Base-by-base conservation (phyloP, 2,113 vertebrate genomes). In the Calonectris borealis region DNA sequence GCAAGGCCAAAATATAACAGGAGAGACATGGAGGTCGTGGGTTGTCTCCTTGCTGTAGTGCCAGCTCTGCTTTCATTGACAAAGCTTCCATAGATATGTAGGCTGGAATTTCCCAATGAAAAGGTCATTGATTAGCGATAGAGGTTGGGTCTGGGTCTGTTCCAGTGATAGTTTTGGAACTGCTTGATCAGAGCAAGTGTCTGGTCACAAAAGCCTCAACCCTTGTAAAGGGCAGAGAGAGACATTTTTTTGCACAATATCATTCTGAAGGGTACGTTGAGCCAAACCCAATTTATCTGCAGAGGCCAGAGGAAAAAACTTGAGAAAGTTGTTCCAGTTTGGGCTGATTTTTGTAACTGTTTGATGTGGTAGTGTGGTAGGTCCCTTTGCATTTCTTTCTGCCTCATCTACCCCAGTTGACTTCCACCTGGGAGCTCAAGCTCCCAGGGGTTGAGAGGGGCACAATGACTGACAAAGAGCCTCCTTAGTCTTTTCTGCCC, bases 171-270 rank as follows among this genome's bases (percentile, higher is more conserved):
- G 12, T 26, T 84, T 60, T 25, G 61, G 49, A 36, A 4, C 16
- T 75, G 32, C 7, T 73, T 27, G 55, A 12, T 44, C 46, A 26
- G 46, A 82, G 20, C 44, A 34, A 29, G 55, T 8, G 16, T 51
- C 46, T 90, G 49, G 27, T 46, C 44, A 25, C 26, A 40, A 58
- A 61, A 58, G 1, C 22, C 42, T 48, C 9, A 44, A 10, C 12
- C 14, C 11, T 21, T 31, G 29, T 4, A 34, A 21, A 46, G 61
- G 42, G 42, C 40, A 52, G 61, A 4, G 61, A 4, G 61, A 6
- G 8, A 7, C 2, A 0, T 3, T n/a, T 32, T 40, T 48, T 22
- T 51, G 18, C 24, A 18, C 27, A 16, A 3, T 7, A 15, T 16
- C 20, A 4, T n/a, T 8, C 20, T 55, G 25, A 19, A 44, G 42